Evolutionary conservation across 2,888 invertebrate species (phyloP).

Genomic region (Pollenia amentaria): DNA sequence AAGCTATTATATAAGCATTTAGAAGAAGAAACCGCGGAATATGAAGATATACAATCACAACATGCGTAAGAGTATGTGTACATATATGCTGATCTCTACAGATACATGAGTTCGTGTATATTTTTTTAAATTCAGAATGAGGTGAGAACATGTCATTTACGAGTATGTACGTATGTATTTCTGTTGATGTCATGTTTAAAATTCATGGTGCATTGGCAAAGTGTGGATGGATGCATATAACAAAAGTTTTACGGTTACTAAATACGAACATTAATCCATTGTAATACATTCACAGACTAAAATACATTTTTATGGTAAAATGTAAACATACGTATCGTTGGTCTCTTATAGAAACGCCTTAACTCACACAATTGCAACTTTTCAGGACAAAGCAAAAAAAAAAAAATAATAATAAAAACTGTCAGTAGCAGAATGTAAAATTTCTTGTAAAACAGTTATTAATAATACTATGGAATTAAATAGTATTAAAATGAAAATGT

Average conservation of each 20-base stretch:
- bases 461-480: no score
- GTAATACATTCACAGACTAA: background rate
- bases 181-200: conserved; percentile 67
- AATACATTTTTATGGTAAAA: background rate
- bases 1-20: background rate
- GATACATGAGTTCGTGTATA: background rate
- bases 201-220: conserved; percentile 68
- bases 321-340: background rate
- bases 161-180: background rate
- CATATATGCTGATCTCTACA: background rate
- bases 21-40: no score
- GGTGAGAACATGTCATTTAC: conserved; percentile 57
- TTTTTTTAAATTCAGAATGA: conserved; percentile 43
- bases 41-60: background rate
- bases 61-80: background rate
- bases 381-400: no score
- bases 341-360: background rate
- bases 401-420: no score
- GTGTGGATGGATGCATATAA: conserved; percentile 55
- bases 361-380: no score
- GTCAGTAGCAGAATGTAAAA: no score
- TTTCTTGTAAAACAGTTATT: no score
- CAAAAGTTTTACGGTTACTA: conserved; percentile 34
- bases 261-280: conserved; percentile 23
- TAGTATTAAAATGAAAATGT: no score